A percentile compares a stretch with the other conserved stretches of the same genome.
Evolutionary conservation across 1,140 invertebrate species (phyloP).

Genomic region (Probaryconus sp.): DNA sequence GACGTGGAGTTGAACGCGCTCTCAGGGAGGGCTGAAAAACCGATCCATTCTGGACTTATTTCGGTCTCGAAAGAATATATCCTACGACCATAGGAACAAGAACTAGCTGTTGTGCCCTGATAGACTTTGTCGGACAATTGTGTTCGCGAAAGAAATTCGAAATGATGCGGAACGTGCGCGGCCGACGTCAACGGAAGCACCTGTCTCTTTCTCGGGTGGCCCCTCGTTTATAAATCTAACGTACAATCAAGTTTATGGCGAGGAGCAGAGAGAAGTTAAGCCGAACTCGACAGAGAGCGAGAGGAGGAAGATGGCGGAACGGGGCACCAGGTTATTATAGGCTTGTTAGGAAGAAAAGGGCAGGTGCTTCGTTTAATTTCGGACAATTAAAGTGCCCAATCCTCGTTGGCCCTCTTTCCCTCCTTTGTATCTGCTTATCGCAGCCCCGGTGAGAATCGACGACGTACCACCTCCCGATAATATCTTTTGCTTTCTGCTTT

Average conservation of each 20-base stretch:
- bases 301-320: constrained; percentile 55
- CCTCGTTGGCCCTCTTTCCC: constrained; percentile 29
- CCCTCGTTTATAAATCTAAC: constrained; percentile 75
- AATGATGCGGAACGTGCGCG: constrained; percentile 58
- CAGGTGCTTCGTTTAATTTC: constrained; percentile 77
- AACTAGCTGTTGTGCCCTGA: constrained; percentile 5
- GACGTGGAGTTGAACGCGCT: constrained; percentile 42
- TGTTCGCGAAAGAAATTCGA: constrained; percentile 48
- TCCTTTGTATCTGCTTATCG: constrained; percentile 51
- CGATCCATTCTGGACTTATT: background rate
- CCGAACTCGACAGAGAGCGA: constrained; percentile 43
- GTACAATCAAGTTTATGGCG: constrained; percentile 74
- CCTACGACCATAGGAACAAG: too few species aligned
- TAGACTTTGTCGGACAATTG: constrained; percentile 38
- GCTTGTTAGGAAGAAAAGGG: constrained; percentile 75
- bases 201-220: constrained; percentile 70
- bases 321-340: constrained; percentile 74
- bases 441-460: constrained; percentile 38
- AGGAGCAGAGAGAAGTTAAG: constrained; percentile 48
- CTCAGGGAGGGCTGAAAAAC: constrained; percentile 9
- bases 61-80: too few species aligned
- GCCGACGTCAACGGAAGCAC: constrained; percentile 68
- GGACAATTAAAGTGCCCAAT: constrained; percentile 76
- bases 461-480: constrained; percentile 40
- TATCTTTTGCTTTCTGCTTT: constrained; percentile 22